phyloP scores from a whole-genome alignment of 1,140 invertebrate species.

The Calephelis nemesis region DNA sequence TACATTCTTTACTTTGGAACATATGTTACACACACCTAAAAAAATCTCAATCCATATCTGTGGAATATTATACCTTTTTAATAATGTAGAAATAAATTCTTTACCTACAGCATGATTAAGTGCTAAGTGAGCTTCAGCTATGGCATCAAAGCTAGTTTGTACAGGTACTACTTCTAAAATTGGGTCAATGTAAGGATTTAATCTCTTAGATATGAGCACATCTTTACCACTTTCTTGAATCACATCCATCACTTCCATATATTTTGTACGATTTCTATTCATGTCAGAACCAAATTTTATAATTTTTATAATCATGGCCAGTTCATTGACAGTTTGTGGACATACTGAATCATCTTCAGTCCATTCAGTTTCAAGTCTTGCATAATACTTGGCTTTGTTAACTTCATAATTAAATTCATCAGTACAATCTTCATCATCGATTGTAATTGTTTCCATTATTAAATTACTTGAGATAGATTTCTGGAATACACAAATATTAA shows the following conservation, averaged over 20 bases:
- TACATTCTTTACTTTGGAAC: neutral
- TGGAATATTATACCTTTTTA: constrained; percentile 2
- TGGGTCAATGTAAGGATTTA: neutral
- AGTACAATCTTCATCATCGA: neutral
- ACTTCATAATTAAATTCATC: neutral
- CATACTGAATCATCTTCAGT: neutral
- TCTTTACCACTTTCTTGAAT: constrained; percentile 9
- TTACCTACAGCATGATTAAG: neutral
- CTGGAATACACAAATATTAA: neutral
- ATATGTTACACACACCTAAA: neutral
- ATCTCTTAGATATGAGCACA: neutral
- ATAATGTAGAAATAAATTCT: constrained; percentile 6
- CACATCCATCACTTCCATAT: constrained; percentile 6
- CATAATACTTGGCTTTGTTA: neutral
- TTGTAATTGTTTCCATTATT: neutral
- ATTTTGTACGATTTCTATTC: constrained; percentile 2
- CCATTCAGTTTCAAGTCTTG: neutral
- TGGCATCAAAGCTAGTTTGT: neutral
- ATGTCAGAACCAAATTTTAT: constrained; percentile 13
- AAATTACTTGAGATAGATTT: neutral
- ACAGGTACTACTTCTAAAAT: neutral
- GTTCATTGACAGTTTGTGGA: neutral
- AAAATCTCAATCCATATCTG: neutral
- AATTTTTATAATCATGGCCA: neutral
- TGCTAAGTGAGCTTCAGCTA: constrained; percentile 1